These are phyloP conservation scores for Chauna torquata DNA, from an alignment of 2,113 vertebrate species.

Conservation along the genomic window DNA sequence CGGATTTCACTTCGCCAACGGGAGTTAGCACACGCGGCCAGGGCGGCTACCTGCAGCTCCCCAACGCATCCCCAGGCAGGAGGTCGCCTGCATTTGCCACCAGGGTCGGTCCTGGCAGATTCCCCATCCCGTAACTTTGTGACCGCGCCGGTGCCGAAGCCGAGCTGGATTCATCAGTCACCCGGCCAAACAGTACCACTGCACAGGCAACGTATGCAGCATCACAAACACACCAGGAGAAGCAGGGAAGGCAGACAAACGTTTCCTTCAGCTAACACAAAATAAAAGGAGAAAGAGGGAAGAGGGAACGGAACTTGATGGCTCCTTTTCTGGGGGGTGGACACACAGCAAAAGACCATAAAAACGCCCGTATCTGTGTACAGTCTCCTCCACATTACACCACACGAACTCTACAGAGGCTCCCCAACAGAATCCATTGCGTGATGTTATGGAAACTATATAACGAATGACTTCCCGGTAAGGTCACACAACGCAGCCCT, in stretches of 20 bases:
- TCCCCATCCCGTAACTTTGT: neutral
- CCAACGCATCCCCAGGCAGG: neutral
- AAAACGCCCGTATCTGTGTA: neutral
- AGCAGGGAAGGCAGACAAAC: neutral
- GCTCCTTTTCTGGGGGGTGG: neutral
- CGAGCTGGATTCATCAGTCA: neutral
- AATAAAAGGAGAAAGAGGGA: neutral
- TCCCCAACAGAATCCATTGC: neutral
- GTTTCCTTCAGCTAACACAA: neutral
- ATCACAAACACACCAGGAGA: neutral
- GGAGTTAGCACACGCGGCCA: neutral
- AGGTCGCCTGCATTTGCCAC: neutral
- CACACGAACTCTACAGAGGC: neutral
- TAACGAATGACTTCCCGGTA: neutral
- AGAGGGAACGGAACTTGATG: neutral
- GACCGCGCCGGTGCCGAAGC: neutral
- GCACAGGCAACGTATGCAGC: neutral
- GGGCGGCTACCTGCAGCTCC: neutral
- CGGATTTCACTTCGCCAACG: neutral
- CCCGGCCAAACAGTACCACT: neutral
- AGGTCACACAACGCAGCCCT: conserved; percentile 36
- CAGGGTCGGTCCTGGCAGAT: neutral
- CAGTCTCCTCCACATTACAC: neutral
- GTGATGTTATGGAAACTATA: neutral
- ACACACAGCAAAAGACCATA: neutral